Evolutionary conservation across 2,113 vertebrate genomes (phyloP).

Genomic region (Microcebus griseorufus): DNA sequence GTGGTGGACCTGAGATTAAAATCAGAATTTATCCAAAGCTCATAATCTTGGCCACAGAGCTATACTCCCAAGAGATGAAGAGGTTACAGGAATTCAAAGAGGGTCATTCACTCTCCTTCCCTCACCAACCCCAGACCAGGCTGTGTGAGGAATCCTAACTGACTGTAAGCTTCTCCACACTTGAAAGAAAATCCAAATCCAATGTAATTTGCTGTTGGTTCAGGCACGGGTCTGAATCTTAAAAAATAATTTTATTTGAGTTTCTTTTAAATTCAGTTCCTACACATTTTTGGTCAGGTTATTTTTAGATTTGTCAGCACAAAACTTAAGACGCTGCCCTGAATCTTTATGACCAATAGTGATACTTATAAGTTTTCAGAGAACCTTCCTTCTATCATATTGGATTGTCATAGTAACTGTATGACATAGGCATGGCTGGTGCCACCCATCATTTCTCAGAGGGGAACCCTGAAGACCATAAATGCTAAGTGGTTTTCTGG

Average conservation of each 20-base stretch:
- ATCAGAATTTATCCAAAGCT: not conserved
- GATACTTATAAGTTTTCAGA: not conserved
- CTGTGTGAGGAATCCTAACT: not conserved
- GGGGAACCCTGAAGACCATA: not conserved
- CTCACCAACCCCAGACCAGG: not conserved
- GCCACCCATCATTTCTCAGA: not conserved
- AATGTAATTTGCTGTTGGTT: constrained; percentile 38
- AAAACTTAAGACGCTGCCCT: constrained; percentile 7
- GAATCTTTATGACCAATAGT: not conserved
- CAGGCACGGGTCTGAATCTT: not conserved
- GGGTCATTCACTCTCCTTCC: not conserved
- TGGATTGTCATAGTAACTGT: not conserved
- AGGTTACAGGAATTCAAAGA: not conserved
- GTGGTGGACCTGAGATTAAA: not conserved
- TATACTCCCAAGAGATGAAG: not conserved
- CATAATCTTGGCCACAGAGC: not conserved
- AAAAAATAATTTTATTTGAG: constrained; percentile 32
- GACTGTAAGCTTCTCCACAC: not conserved
- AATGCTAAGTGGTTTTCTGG: not conserved
- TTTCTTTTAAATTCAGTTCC: constrained; percentile 36
- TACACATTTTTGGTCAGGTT: constrained; percentile 33
- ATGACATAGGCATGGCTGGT: not conserved
- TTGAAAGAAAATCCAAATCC: constrained; percentile 50
- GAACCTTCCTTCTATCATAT: not conserved
- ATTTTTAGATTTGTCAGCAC: constrained; percentile 51